Base-by-base conservation (phyloP, 2,797 vertebrate genomes). In the Notoglanidium macrostoma region DNA sequence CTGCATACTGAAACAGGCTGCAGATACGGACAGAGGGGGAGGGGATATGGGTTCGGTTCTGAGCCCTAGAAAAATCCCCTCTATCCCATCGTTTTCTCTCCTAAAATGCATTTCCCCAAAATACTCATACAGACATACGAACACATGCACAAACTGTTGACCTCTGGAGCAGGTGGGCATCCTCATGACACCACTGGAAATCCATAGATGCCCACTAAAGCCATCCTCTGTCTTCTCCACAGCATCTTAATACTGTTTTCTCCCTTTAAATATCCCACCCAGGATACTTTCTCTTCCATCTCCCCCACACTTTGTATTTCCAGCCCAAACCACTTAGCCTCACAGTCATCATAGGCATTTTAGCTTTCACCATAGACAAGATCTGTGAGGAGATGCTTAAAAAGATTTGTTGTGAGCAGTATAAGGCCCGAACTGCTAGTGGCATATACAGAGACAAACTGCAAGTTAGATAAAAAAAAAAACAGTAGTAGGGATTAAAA, bases 1-100 rank as follows among this genome's bases (percentile, higher is more conserved):
- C 98, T 11, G 98, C 98, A 88, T 99, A 98, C 97, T 99, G 98
- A 99, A 87, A 81, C 94, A 88, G 81, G 83, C 80, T 35, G 91
- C 86, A 88, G 93, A 91, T 90, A 93, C 92, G 91, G 90, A 93
- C 92, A 93, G 91, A 90, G 91, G 90, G 91, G 89, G 91, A 92
- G 70, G 55, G 91, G 92, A 85, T 79, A 40, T 57, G 89, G 92
- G 93, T 91, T 92, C 29, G 61, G 90, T 91, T 90, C 81, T 82
- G 91, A 93, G 92, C 94, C 94, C 93, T 94, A 93, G 91, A 86
- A 90, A 92, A 92, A 94, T 92, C 91, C 92, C 90, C 61, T 59
- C 91, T 90, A 91, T 93, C 90, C 93, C 55, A 44, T 92, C 91
- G 89, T 92, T 89, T 86, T 89, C 87, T 91, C 87, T 89, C 32